These are phyloP conservation scores for Melanotaenia maccullochi DNA, from an alignment of 2,797 vertebrate species.

Conservation along the genomic window DNA sequence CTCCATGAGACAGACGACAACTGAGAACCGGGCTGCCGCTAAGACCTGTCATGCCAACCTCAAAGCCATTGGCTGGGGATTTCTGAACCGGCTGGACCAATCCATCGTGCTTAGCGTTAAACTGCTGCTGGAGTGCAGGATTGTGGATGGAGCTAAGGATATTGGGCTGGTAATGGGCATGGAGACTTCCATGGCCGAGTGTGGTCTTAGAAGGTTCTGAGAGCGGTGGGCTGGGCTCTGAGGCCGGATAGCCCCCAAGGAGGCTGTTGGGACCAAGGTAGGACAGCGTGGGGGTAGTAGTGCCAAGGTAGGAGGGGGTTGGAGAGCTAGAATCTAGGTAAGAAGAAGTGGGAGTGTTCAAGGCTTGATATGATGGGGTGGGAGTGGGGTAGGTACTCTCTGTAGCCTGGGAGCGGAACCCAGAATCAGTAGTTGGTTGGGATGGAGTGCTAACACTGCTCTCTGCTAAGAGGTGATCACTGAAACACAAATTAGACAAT, in stretches of 20 bases:
- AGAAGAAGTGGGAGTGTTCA: conserved; percentile 73
- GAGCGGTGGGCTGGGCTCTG: conserved; percentile 72
- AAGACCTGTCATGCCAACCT: conserved; percentile 36
- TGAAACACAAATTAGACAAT: conserved; percentile 45
- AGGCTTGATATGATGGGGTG: conserved; percentile 72
- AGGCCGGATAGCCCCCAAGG: conserved; percentile 62
- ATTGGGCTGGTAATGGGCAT: conserved; percentile 82
- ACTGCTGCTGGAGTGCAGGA: conserved; percentile 80
- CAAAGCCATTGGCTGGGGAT: conserved; percentile 71
- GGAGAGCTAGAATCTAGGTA: conserved; percentile 83
- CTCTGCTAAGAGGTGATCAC: conserved; percentile 82
- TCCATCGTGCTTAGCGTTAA: conserved; percentile 66
- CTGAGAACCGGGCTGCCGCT: conserved; percentile 66
- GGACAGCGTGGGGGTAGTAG: conserved; percentile 52
- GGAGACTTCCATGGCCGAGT: conserved; percentile 80
- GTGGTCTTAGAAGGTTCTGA: conserved; percentile 72
- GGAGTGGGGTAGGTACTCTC: conserved; percentile 73
- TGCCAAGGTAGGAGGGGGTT: conserved; percentile 65
- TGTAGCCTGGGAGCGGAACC: conserved; percentile 85
- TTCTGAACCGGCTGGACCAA: conserved; percentile 47
- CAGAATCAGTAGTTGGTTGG: conserved; percentile 83
- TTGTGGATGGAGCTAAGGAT: conserved; percentile 80
- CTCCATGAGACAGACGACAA: conserved; percentile 60
- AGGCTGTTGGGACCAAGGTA: conserved; percentile 62
- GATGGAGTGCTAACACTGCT: conserved; percentile 84